Evolutionary conservation across 2,888 invertebrate species (phyloP).

Genomic region (Ctena decussata): DNA sequence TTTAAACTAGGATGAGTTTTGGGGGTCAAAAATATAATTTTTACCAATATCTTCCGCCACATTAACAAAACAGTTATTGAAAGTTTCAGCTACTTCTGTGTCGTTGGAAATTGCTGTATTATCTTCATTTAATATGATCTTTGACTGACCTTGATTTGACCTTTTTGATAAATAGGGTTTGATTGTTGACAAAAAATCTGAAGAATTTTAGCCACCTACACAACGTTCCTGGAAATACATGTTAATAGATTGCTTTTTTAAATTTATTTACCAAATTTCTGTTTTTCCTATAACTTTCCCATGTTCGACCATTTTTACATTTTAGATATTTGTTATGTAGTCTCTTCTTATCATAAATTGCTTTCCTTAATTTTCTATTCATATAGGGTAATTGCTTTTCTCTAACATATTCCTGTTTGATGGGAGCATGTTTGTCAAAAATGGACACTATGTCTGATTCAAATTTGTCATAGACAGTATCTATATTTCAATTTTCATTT

Average conservation of each 20-base stretch:
- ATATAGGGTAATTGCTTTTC: constrained; percentile 37
- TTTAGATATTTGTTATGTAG: constrained; percentile 6
- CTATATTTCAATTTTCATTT: not conserved
- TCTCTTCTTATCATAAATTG: constrained; percentile 13
- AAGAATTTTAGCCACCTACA: constrained; percentile 14
- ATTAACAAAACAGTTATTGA: constrained; percentile 17
- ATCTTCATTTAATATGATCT: constrained; percentile 9
- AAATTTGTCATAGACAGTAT: constrained; percentile 18
- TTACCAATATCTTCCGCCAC: constrained; percentile 19
- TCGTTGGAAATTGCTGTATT: not conserved
- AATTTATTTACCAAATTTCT: constrained; percentile 19
- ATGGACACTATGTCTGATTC: constrained; percentile 6
- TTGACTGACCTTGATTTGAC: not conserved
- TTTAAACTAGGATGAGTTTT: constrained; percentile 16
- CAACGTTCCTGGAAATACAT: constrained; percentile 22
- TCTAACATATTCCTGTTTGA: constrained; percentile 30
- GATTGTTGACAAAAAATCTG: constrained; percentile 20
- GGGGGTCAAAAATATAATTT: not conserved
- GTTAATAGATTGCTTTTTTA: constrained; percentile 11
- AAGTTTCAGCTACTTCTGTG: constrained; percentile 18
- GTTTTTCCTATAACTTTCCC: constrained; percentile 8
- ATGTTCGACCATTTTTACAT: not conserved
- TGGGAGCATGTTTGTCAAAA: constrained; percentile 44
- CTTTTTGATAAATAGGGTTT: constrained; percentile 13
- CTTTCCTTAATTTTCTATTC: constrained; percentile 34